A percentile compares a stretch with the other conserved stretches of the same genome.
phyloP scores from a whole-genome alignment of 2,113 vertebrate species.

The Mesoclemmys tuberculata region DNA sequence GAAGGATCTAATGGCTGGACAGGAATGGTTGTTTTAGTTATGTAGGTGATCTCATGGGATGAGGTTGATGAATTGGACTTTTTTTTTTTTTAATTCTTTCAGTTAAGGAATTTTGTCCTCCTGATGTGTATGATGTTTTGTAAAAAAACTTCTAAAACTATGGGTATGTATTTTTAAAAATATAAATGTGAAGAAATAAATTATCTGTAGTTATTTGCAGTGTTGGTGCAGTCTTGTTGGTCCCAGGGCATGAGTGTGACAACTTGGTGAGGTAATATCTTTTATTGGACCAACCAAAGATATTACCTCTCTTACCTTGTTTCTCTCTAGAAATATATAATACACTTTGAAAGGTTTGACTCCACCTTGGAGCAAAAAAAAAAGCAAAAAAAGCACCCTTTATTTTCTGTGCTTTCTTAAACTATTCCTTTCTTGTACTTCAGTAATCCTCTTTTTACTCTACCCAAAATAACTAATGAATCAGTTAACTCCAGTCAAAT shows the following conservation, averaged over 20 bases:
- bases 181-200: neutral
- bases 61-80: neutral
- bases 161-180: neutral
- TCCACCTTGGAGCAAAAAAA: neutral
- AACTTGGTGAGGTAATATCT: neutral
- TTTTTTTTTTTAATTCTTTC: neutral
- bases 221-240: neutral
- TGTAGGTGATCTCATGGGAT: neutral
- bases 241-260: neutral
- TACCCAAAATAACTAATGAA: conserved; percentile 4
- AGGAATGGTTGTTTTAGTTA: neutral
- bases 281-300: neutral
- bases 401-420: neutral
- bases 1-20: neutral
- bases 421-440: neutral
- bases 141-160: neutral
- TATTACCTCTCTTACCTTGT: too few relatives aligned
- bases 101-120: neutral
- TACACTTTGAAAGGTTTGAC: neutral
- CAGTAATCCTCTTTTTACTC: neutral
- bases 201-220: neutral
- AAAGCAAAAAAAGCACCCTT: neutral
- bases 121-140: neutral
- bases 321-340: neutral
- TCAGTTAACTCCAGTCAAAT: neutral